A percentile compares a stretch with the other conserved stretches of the same genome.
Evolutionary conservation across 2,888 invertebrate species (phyloP).

Genomic region (Itoplectis maculator): DNA sequence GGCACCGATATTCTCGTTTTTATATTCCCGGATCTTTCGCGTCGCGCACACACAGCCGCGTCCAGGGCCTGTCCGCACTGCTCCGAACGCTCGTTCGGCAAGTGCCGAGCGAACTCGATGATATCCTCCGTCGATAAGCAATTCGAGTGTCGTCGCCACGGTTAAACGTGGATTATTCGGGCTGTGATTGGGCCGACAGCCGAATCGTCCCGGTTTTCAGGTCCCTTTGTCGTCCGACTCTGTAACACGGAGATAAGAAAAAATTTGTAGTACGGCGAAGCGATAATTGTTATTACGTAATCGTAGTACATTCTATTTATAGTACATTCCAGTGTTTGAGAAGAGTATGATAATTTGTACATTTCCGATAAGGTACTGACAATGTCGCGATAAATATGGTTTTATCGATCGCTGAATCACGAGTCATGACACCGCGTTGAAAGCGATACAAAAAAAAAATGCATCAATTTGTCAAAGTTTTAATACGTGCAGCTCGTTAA

Average conservation of each 20-base stretch:
- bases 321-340: too few species aligned
- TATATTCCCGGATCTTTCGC: slow-evolving; percentile 74
- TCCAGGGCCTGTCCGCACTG: background rate
- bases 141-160: slow-evolving; percentile 35
- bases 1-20: slow-evolving; percentile 82
- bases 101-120: slow-evolving; percentile 23
- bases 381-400: background rate
- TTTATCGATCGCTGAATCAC: background rate
- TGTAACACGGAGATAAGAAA: background rate
- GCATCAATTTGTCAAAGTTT: background rate
- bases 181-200: background rate
- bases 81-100: slow-evolving; percentile 33
- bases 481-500: background rate
- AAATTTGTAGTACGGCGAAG: background rate
- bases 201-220: background rate
- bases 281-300: background rate
- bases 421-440: background rate
- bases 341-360: too few species aligned
- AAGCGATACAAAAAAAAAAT: background rate
- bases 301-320: too few species aligned
- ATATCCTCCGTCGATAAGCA: slow-evolving; percentile 54
- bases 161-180: slow-evolving; percentile 30
- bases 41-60: slow-evolving; percentile 30
- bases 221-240: background rate
- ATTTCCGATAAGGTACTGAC: too few species aligned